Percentiles rank a stretch among this genome's conserved stretches.
phyloP scores from a whole-genome alignment of 1,140 invertebrate species.

The Vanessa atalanta region DNA sequence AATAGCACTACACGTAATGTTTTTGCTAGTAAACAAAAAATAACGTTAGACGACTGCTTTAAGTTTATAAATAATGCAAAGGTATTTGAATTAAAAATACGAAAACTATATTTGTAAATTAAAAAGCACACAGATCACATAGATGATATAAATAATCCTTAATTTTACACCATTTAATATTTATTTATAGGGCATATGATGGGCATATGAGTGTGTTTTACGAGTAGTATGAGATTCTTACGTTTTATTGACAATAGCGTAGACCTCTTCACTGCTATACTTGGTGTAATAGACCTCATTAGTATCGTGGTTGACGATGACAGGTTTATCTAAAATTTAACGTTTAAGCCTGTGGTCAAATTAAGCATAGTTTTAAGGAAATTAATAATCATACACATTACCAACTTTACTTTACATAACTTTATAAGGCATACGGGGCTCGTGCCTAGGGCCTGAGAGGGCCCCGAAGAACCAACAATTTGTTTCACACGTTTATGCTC shows the following conservation, averaged over 20 bases:
- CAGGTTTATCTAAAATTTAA: slow-evolving; percentile 64
- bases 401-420: no score
- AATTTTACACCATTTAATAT: slow-evolving; percentile 1
- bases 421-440: no score
- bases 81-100: no score
- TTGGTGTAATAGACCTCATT: slow-evolving; percentile 51
- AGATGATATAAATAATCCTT: not conserved
- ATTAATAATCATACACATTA: no score
- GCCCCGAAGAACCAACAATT: no score
- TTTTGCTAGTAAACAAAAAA: slow-evolving; percentile 52
- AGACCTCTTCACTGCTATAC: slow-evolving; percentile 61
- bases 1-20: slow-evolving; percentile 65
- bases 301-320: slow-evolving; percentile 51
- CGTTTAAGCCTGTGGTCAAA: no score
- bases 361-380: no score
- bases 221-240: slow-evolving; percentile 42
- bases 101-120: not conserved
- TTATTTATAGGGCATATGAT: not conserved
- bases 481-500: no score
- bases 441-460: no score
- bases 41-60: not conserved
- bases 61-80: no score
- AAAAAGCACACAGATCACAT: no score
- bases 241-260: slow-evolving; percentile 68
- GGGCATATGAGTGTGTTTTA: no score